Conservation (phyloP, 2,888 invertebrate species). For the Glaucopsyche alexis region DNA sequence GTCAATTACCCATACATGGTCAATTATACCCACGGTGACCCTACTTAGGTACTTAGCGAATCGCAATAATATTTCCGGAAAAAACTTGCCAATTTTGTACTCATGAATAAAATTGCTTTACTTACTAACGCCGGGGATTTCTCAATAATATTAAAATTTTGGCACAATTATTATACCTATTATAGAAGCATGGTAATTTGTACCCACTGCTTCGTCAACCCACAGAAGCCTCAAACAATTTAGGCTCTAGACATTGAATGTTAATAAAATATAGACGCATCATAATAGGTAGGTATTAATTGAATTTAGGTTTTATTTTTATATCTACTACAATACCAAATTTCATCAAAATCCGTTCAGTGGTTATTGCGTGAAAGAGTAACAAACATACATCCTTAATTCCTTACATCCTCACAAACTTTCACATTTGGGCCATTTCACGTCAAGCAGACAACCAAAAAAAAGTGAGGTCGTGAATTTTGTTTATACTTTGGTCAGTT, state of each 20-base stretch:
- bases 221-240: conserved; percentile 25
- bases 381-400: no score
- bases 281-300: background rate
- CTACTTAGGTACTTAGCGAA: no score
- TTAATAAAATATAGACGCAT: background rate
- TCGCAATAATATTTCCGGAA: background rate
- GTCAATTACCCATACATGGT: no score
- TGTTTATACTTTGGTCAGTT: no score
- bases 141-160: background rate
- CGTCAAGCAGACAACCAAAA: no score
- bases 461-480: no score
- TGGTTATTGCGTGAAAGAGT: no score
- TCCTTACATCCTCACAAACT: no score
- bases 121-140: background rate
- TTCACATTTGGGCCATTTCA: no score
- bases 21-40: no score
- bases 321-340: no score
- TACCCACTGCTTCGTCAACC: conserved; percentile 18
- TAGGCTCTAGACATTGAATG: background rate
- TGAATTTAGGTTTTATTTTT: background rate
- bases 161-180: background rate
- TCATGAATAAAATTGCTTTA: background rate
- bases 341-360: no score
- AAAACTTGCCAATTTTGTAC: background rate
- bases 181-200: background rate